Conservation (phyloP, 2,888 invertebrate species). For the Trachelus tabidus region DNA sequence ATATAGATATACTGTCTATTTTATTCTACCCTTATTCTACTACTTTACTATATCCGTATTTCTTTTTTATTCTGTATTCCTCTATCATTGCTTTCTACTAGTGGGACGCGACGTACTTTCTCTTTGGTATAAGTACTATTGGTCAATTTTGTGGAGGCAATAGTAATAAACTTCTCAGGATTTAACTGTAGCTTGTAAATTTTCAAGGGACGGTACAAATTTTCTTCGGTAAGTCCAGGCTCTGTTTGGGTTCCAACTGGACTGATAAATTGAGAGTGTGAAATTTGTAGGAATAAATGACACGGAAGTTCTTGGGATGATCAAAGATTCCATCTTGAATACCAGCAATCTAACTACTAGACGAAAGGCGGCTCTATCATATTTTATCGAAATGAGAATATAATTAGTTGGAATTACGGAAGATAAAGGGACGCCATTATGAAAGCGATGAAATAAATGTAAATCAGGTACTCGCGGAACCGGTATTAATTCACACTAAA, state of each 20-base stretch:
- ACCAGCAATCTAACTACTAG: background rate
- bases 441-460: conserved; percentile 62
- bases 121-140: background rate
- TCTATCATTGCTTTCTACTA: background rate
- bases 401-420: conserved; percentile 64
- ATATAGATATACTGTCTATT: background rate
- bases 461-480: conserved; percentile 60
- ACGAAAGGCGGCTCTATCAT: conserved; percentile 27
- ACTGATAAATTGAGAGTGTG: too few species aligned
- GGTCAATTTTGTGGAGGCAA: background rate
- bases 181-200: background rate
- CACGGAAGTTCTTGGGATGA: background rate
- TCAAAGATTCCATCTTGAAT: background rate
- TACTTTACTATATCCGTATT: background rate
- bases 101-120: background rate
- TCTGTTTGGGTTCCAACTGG: too few species aligned
- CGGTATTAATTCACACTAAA: conserved; percentile 62
- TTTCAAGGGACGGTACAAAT: too few species aligned
- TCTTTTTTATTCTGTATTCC: background rate
- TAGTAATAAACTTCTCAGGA: background rate
- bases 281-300: too few species aligned
- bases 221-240: too few species aligned
- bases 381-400: conserved; percentile 61
- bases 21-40: background rate
- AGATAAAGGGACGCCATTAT: conserved; percentile 61